phyloP scores from a whole-genome alignment of 2,797 vertebrate species.

The Coccyzus lansbergi region DNA sequence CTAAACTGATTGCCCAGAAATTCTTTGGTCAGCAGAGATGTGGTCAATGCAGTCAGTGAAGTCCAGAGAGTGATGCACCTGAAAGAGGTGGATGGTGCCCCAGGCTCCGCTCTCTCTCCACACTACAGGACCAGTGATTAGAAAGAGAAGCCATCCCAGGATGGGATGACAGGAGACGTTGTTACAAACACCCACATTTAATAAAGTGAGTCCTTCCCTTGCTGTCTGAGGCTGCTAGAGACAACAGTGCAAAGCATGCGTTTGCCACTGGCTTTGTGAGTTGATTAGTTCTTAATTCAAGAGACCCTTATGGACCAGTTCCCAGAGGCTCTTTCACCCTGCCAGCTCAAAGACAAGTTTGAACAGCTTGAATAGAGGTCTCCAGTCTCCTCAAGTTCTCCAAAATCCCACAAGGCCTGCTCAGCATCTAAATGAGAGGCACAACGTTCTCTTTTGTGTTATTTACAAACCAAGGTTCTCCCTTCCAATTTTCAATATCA shows the following conservation, averaged over 20 bases:
- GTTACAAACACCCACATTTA: not conserved
- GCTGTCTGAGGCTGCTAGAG: not conserved
- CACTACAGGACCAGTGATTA: not conserved
- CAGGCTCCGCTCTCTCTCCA: rapidly evolving
- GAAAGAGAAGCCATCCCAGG: not conserved
- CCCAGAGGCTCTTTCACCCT: not conserved
- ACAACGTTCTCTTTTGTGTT: not conserved
- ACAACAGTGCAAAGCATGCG: not conserved
- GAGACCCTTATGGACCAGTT: not conserved
- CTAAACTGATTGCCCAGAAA: not conserved
- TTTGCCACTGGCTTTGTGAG: not conserved
- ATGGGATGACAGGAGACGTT: not conserved
- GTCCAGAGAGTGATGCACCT: not conserved
- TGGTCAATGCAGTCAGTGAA: not conserved
- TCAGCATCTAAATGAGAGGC: not conserved
- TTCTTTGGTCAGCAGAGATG: not conserved
- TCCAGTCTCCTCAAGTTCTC: not conserved
- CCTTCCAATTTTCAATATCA: not conserved
- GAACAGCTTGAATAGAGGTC: not conserved
- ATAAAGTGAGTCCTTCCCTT: not conserved
- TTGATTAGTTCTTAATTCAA: not conserved
- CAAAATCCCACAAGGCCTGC: not conserved
- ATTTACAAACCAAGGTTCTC: not conserved
- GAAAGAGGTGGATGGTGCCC: not conserved
- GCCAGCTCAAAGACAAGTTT: too few species aligned